phyloP scores from a whole-genome alignment of 2,888 invertebrate species.

The Clanis bilineata region DNA sequence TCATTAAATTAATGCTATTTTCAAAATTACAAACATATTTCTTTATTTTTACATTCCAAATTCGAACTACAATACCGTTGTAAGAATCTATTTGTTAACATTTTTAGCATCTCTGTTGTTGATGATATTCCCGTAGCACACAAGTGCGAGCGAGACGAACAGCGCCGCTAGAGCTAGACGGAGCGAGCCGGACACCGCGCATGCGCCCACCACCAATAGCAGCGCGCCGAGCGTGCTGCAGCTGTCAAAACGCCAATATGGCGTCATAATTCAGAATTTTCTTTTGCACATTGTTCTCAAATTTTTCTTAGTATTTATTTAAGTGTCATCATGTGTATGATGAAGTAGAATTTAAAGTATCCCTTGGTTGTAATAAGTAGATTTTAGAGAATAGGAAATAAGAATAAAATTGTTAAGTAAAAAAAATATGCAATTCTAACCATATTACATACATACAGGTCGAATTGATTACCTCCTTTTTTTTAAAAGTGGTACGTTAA shows the following conservation, averaged over 20 bases:
- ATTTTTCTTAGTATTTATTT: background rate
- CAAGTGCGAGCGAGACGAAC: constrained; percentile 59
- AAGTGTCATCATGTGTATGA: no score
- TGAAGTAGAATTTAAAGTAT: no score
- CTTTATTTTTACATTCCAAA: background rate
- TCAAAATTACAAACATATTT: background rate
- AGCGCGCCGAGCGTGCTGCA: constrained; percentile 55
- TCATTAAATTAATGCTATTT: background rate
- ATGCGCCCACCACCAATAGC: constrained; percentile 56
- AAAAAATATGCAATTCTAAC: no score
- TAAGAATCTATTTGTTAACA: constrained; percentile 7
- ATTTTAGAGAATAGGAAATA: no score
- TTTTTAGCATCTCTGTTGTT: constrained; percentile 19
- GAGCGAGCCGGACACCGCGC: constrained; percentile 62
- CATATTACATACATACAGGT: no score
- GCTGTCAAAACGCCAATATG: constrained; percentile 36
- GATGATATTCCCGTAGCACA: constrained; percentile 25
- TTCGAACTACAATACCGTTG: background rate
- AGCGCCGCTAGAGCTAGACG: constrained; percentile 67
- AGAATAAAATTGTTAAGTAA: no score
- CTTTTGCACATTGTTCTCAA: background rate
- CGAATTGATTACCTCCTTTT: no score
- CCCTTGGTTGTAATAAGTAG: no score
- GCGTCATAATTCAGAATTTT: constrained; percentile 13
- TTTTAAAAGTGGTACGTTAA: no score